Percentiles rank a stretch among this genome's conserved stretches.
Evolutionary conservation across 2,888 invertebrate species (phyloP).

Genomic region (Pammene aurita): DNA sequence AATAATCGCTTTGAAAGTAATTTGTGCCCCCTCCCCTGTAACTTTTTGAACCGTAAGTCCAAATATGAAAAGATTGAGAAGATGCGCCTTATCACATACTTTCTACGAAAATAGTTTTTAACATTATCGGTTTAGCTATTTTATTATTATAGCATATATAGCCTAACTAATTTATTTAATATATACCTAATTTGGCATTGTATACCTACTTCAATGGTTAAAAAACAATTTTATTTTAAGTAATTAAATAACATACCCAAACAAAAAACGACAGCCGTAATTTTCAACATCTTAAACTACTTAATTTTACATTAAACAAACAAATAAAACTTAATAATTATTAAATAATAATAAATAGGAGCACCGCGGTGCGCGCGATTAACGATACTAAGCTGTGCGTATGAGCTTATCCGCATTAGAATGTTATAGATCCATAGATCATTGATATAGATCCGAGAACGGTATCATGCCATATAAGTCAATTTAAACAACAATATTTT

Average conservation of each 20-base stretch:
- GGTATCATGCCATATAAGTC: slow-evolving; percentile 44
- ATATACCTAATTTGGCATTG: too few species aligned
- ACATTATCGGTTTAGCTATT: too few species aligned
- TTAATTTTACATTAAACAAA: slow-evolving; percentile 43
- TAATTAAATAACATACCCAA: slow-evolving; percentile 52
- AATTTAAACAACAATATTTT: slow-evolving; percentile 10
- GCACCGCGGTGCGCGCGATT: slow-evolving; percentile 56
- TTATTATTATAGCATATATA: too few species aligned
- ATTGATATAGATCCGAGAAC: slow-evolving; percentile 55
- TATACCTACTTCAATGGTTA: too few species aligned
- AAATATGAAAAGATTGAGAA: too few species aligned
- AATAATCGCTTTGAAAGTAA: too few species aligned
- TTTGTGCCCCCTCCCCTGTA: too few species aligned
- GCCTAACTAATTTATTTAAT: too few species aligned
- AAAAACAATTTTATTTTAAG: too few species aligned
- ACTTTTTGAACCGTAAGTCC: too few species aligned
- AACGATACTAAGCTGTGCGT: slow-evolving; percentile 55
- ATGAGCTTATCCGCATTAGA: slow-evolving; percentile 53
- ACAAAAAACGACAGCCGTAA: slow-evolving; percentile 51
- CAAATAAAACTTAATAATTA: slow-evolving; percentile 42
- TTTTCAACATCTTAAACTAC: slow-evolving; percentile 59
- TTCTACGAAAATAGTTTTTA: too few species aligned
- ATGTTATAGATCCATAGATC: slow-evolving; percentile 55
- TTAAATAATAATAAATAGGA: slow-evolving; percentile 49
- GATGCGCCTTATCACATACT: too few species aligned